These are phyloP conservation scores for Pyrocoelia pectoralis DNA, from an alignment of 2,888 invertebrate species.

Conservation along the genomic window DNA sequence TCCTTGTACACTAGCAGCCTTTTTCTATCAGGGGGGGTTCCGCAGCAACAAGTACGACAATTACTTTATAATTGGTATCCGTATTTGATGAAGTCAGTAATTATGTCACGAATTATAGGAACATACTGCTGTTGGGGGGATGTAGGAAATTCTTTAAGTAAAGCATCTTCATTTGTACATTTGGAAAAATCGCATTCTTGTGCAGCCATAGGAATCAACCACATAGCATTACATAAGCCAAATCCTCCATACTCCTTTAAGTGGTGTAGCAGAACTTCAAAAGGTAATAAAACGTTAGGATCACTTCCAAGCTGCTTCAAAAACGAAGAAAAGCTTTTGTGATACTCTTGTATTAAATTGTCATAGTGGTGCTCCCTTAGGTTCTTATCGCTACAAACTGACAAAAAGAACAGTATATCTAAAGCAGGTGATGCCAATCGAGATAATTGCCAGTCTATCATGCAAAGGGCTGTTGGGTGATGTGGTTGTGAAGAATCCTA, in stretches of 20 bases:
- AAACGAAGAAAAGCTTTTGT: conserved; percentile 43
- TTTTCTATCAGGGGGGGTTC: too few species aligned
- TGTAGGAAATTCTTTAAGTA: too few species aligned
- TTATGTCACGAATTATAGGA: too few species aligned
- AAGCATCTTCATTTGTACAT: background rate
- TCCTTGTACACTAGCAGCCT: too few species aligned
- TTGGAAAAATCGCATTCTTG: background rate
- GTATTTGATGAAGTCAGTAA: too few species aligned
- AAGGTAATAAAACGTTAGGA: conserved; percentile 44
- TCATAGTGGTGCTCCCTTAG: conserved; percentile 46
- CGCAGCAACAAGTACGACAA: too few species aligned
- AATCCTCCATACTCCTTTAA: conserved; percentile 43
- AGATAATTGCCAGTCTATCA: conserved; percentile 41
- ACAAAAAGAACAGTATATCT: conserved; percentile 50
- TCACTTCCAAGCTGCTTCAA: conserved; percentile 43
- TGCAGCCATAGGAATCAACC: background rate
- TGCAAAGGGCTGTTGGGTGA: conserved; percentile 5
- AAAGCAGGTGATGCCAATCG: conserved; percentile 40
- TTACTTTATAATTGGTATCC: too few species aligned
- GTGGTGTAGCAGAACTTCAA: conserved; percentile 43
- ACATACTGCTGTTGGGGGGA: too few species aligned
- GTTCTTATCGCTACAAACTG: conserved; percentile 45
- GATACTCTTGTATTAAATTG: conserved; percentile 46
- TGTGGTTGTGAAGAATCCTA: background rate
- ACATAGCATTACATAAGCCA: conserved; percentile 41